A percentile compares a stretch with the other conserved stretches of the same genome.
Evolutionary conservation across 2,113 vertebrate species (phyloP).

Genomic region (Mirza zaza): DNA sequence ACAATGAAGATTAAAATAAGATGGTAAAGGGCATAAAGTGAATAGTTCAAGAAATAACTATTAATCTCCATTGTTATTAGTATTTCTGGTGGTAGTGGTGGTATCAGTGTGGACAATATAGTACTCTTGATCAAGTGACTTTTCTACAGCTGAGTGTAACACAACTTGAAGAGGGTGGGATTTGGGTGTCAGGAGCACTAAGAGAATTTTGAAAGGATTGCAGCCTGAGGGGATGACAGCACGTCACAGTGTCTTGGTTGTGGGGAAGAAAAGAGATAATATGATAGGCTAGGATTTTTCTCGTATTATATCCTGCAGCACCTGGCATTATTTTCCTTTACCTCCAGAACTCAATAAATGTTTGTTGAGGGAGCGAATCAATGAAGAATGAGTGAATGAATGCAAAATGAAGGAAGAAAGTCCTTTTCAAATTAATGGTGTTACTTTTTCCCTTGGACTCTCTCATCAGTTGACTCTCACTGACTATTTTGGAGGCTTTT

Average conservation of each 20-base stretch:
- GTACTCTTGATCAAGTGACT: background rate
- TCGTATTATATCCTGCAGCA: background rate
- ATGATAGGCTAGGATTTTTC: background rate
- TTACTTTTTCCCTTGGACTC: background rate
- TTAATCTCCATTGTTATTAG: background rate
- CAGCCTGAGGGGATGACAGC: background rate
- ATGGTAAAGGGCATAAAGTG: background rate
- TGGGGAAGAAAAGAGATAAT: background rate
- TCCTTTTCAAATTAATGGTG: background rate
- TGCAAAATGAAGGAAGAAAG: constrained; percentile 2
- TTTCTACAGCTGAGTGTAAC: background rate
- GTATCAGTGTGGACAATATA: background rate
- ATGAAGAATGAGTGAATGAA: background rate
- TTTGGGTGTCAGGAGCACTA: background rate
- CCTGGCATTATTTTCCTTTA: background rate
- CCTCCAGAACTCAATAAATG: background rate
- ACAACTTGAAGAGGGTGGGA: background rate
- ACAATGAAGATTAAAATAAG: background rate
- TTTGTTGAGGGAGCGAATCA: background rate
- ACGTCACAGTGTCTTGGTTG: background rate
- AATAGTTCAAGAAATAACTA: background rate
- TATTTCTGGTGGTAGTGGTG: background rate
- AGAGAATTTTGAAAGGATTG: background rate
- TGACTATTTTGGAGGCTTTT: background rate
- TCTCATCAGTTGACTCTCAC: background rate